Evolutionary conservation across 2,888 invertebrate genomes (phyloP), one percentile per base, ranked within the genome.

Genomic region (Mactromeris polynyma): DNA sequence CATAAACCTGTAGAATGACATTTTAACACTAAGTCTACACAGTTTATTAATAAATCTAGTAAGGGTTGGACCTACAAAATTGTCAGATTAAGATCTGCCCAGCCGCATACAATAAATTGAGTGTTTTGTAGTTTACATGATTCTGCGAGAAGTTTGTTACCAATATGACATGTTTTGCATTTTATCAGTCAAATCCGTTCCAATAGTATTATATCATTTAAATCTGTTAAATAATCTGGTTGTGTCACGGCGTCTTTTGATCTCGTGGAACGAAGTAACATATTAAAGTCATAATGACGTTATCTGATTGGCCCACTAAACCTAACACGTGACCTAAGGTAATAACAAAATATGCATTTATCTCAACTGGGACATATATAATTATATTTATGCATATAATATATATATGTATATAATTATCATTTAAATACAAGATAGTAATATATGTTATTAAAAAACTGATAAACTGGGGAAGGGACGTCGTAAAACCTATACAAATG

Each of bases 221-320:
- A 46, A 46, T 64, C 58, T 11, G 26, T 64, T 64, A 64, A n/a
- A 64, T 26, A 64, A 73, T 33, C 33, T 36, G 11, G 73, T 36
- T 33, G 26, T 33, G 36, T 73, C 73, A 73, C 31, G 2, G 33
- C 19, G 36, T 36, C 73, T 11, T 73, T 73, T 73, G 73, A 73
- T 73, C 73, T 73, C 3, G 26, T 73, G 33, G 73, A 73, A 73
- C 58, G 21, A 58, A 26, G n/a, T 58, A 58, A 58, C 26, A 58
- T 33, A 36, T 73, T 73, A 33, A 73, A 31, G 33, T 36, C 33
- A 73, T 73, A 36, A 73, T 73, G 17, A 73, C 4, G 19, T 36
- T 73, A 73, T 73, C 73, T 36, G 73, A 73, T 73, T 73, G 73
- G 33, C 33, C 73, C 36, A 17, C 11, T n/a, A 64, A 73, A 73